Evolutionary conservation across 2,888 invertebrate genomes (phyloP), one percentile per base, ranked within the genome.

Genomic region (Terebella lapidaria): DNA sequence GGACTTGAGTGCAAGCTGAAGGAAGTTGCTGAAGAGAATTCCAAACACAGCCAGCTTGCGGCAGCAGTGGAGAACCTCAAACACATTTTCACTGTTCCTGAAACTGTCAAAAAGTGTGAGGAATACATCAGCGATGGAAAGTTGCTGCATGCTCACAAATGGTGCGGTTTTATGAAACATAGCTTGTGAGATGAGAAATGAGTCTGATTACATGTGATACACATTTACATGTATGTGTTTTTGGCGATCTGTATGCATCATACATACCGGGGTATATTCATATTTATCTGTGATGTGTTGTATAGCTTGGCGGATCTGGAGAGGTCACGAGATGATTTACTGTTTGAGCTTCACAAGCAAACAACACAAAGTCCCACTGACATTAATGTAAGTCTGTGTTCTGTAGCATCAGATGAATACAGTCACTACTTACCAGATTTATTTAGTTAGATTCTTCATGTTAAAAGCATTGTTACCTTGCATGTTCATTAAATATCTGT

Each of bases 31-130:
- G 91, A 92, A 67, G 96, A 97, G 80, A 95, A 95, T 77, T 90
- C 91, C 69, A 87, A 90, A 24, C 94, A 97, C 81, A 95, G 95
- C 0, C 97, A 95, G 81, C 94, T 95, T 81, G 94, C 94, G 1
- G 95, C 96, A 1, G 97, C 97, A 0, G 94, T 93, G 74, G 96
- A 99, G 76, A 99, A 99, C 77, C 84, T 99, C 28, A 96, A 95
- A 78, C 95, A 97, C 75, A 95, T 99, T 66, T 96, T 97, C 74
- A 95, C 94, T 51, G 94, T 97, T 0, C 95, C 94, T 10, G 94
- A 94, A 73, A 94, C 93, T 81, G 92, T 97, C 0, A 89, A 92
- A 58, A 94, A 92, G 80, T 94, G 96, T 0, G 90, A 92, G 76
- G 89, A 91, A 58, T 89, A 92, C 84, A 96, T 99, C 62, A 90